A percentile compares a stretch with the other conserved stretches of the same genome.
Conservation (phyloP, 2,888 invertebrate genomes). For the Drosophila antonietae region DNA sequence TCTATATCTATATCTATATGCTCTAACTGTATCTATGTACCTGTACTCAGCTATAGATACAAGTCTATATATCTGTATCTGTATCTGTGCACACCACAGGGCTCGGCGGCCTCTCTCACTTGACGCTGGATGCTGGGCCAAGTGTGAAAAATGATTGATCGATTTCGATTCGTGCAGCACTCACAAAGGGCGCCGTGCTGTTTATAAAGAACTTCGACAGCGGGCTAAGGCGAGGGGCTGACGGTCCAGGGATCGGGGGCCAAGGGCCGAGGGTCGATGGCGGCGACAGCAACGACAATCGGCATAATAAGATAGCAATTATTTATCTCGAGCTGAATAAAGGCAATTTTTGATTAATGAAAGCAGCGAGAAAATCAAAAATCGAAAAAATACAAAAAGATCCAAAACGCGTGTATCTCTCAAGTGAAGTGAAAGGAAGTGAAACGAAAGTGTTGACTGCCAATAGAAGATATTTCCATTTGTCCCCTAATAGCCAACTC, state of each 20-base stretch:
- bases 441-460: slow-evolving; percentile 74
- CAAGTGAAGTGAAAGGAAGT: slow-evolving; percentile 62
- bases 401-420: background rate
- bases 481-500: slow-evolving; percentile 51
- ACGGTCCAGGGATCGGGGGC: slow-evolving; percentile 2
- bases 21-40: slow-evolving; percentile 1
- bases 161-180: slow-evolving; percentile 67
- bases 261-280: slow-evolving; percentile 22
- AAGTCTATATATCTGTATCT: background rate
- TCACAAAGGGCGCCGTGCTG: slow-evolving; percentile 71
- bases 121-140: slow-evolving; percentile 55
- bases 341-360: slow-evolving; percentile 73
- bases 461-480: slow-evolving; percentile 64
- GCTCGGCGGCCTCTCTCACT: slow-evolving; percentile 47
- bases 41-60: background rate
- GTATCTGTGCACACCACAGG: slow-evolving; percentile 51
- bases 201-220: slow-evolving; percentile 71
- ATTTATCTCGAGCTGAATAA: slow-evolving; percentile 67
- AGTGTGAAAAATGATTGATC: slow-evolving; percentile 79
- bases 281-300: slow-evolving; percentile 78
- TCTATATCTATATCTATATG: slow-evolving; percentile 1
- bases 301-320: slow-evolving; percentile 78
- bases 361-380: slow-evolving; percentile 48
- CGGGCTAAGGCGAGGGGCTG: background rate
- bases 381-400: background rate